Base-by-base conservation (phyloP, 2,888 invertebrate species). In the Sinohyriopsis cumingii region DNA sequence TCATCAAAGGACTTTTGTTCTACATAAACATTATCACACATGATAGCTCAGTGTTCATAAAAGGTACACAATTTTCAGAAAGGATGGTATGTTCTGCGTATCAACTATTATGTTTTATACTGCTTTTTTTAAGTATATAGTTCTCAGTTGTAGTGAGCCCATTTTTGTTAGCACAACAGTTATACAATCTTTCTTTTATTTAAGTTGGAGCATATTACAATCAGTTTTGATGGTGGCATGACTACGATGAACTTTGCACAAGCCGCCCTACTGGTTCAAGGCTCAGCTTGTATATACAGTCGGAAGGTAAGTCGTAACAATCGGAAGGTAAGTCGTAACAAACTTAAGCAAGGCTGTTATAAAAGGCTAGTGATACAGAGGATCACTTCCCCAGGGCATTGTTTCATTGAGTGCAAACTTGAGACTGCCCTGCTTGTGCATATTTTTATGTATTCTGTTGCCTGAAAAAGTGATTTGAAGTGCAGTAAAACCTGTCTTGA, bases 211-310 rank as follows among this genome's bases (percentile, higher is more conserved):
- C 85, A 84, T 56, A 83, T 89, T n/a, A 79, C 82, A n/a, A 84
- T 90, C 56, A 86, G 88, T n/a, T 90, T 90, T 81, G 89, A 92
- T 82, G 89, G 92, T 91, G 89, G 91, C 70, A 89, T 90, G 20
- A 91, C 91, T 19, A 89, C 91, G 59, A 92, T 93, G 84, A 94
- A 95, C 90, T 95, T 94, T 91, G 92, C 94, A 1, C 94, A 95
- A 90, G 93, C 94, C 71, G 95, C 94, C n/a, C 89, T 95, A 79
- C 90, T 95, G 73, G 89, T 95, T 78, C 94, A 95, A 90, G 94
- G 94, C 86, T 93, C 94, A 24, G 93, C 93, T 25, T 91, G 91
- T 84, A 92, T 95, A 65, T 95, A 95, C 90, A 92, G 93, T 59
- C 93, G 93, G 86, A 94, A 94, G 91, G 93, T 87, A 67, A 66